Conservation (phyloP, 2,888 invertebrate genomes). For the Phyto melanocephala region DNA sequence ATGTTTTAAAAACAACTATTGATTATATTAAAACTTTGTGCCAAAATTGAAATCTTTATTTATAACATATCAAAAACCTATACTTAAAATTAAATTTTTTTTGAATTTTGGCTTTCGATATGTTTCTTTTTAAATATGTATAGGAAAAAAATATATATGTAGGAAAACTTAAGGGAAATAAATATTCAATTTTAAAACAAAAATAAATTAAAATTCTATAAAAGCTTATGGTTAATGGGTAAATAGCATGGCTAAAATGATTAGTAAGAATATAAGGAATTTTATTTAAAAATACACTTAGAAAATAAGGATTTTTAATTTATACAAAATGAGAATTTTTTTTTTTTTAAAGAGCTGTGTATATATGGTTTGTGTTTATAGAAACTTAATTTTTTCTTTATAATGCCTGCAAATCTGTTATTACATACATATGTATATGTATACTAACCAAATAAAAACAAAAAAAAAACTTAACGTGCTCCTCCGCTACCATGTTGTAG, state of each 20-base stretch:
- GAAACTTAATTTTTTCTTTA: neutral
- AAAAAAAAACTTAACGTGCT: conserved; percentile 37
- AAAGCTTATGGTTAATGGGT: neutral
- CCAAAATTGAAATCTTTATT: too few species aligned
- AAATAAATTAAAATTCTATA: conserved; percentile 6
- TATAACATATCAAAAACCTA: too few species aligned
- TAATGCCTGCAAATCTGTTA: neutral
- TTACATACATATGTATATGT: too few species aligned
- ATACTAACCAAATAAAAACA: too few species aligned
- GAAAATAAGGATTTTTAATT: conserved; percentile 25
- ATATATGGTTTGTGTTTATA: too few species aligned
- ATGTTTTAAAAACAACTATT: too few species aligned
- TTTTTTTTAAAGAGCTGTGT: too few species aligned
- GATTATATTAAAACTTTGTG: too few species aligned
- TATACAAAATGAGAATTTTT: conserved; percentile 36
- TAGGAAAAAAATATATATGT: neutral
- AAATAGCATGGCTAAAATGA: neutral
- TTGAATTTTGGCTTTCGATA: too few species aligned
- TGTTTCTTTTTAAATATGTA: neutral
- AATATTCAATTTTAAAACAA: neutral
- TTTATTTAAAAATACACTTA: conserved; percentile 20
- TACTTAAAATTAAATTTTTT: too few species aligned
- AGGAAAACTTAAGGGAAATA: neutral
- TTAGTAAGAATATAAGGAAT: neutral
- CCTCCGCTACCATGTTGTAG: neutral